Percentiles rank a stretch among this genome's conserved stretches.
Evolutionary conservation across 1,140 invertebrate genomes (phyloP).

Genomic region (Drosophila nikananu): DNA sequence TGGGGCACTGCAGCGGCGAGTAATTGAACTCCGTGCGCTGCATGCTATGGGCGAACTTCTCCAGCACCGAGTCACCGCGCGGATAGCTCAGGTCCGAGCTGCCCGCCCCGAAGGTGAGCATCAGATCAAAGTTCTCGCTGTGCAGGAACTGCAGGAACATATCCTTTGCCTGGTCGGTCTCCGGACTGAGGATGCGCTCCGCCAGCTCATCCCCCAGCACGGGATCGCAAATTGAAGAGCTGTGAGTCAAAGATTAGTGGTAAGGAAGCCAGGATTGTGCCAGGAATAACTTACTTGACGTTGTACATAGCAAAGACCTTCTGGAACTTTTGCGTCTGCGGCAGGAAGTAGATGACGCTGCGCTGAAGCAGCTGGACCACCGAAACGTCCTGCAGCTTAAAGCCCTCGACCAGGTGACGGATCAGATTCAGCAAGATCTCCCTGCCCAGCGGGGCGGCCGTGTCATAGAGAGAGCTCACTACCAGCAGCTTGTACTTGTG

Average conservation of each 20-base stretch:
- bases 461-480: conserved; percentile 93
- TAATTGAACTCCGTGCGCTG: conserved; percentile 75
- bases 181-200: conserved; percentile 72
- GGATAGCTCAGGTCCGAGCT: conserved; percentile 71
- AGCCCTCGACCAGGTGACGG: conserved; percentile 91
- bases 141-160: conserved; percentile 73
- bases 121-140: conserved; percentile 74
- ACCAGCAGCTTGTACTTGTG: conserved; percentile 93
- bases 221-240: conserved; percentile 78
- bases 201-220: conserved; percentile 74
- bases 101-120: conserved; percentile 76
- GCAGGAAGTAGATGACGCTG: conserved; percentile 92
- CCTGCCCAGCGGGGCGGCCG: conserved; percentile 91
- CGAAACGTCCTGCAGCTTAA: conserved; percentile 88
- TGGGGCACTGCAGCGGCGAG: conserved; percentile 68
- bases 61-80: conserved; percentile 64
- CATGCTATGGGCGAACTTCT: conserved; percentile 74
- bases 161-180: conserved; percentile 58
- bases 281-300: conserved; percentile 59
- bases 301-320: conserved; percentile 69
- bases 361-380: conserved; percentile 89
- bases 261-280: no score
- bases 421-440: conserved; percentile 94
- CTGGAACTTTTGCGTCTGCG: conserved; percentile 83
- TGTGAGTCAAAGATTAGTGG: conserved; percentile 2